Evolutionary conservation across 64 coral and sea anemone species (phyloP), one percentile per base, ranked within the genome.

Genomic region (Montipora sp.): DNA sequence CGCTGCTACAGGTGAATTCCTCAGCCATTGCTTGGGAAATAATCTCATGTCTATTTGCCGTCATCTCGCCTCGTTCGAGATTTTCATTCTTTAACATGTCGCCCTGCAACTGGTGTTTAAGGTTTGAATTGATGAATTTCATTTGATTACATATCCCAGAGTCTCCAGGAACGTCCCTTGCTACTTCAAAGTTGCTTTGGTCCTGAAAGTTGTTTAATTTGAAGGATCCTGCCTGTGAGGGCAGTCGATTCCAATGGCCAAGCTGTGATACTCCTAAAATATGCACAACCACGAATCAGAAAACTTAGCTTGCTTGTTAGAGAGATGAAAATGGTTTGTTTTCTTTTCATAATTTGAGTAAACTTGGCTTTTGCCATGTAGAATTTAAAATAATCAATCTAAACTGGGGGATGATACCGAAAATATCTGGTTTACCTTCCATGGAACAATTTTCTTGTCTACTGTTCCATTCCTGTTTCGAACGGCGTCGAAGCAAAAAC

Each of bases 401-500:
- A 78, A 78, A 47, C 43, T 6, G 36, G 11, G 4, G 5, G 14
- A 23, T 5, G 20, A 14, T 24, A 57, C 21, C 20, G 57, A 48
- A 48, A 21, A 71, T 72, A 51, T 50, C 66, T 48, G 19, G 21
- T 18, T n/a, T 67, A 85, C 82, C 82, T 48, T 67, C 14, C 15
- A 6, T 20, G 45, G 82, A 46, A 85, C 47, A 85, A 72, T 1
- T 57, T 15, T 85, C 65, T 22, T 85, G 13, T 85, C 18, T 85
- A n/a, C 15, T 71, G 45, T 72, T 85, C 82, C 82, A 85, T 72
- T 85, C 82, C 65, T 85, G 82, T 18, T 48, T 72, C 43, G 23
- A 71, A 85, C 21, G 82, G 18, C 82, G 82, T n/a, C 82, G 82
- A 47, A 85, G 47, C 19, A 85, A 68, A 68, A 85, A 85, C 71